Percentiles rank a stretch among this genome's conserved stretches.
Evolutionary conservation across 2,888 invertebrate species (phyloP).

Genomic region (Eupithecia abbreviata): DNA sequence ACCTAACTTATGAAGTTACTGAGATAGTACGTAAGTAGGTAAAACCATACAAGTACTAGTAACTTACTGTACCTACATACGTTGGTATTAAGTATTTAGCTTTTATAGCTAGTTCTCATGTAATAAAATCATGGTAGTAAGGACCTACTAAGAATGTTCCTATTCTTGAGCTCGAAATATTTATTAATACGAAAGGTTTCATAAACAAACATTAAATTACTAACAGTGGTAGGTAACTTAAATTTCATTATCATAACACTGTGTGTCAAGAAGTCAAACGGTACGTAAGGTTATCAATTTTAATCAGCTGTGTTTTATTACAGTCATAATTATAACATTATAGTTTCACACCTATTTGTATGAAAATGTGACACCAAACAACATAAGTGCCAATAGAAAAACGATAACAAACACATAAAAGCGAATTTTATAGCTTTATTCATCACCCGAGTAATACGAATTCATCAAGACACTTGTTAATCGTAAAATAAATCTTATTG

Average conservation of each 20-base stretch:
- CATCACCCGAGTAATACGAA: conserved; percentile 80
- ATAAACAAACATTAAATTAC: neutral
- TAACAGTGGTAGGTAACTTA: neutral
- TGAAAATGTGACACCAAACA: conserved; percentile 59
- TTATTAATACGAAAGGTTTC: neutral
- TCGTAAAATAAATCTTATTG: conserved; percentile 84
- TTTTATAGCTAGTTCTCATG: neutral
- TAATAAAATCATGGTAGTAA: neutral
- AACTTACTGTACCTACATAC: neutral
- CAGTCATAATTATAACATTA: conserved; percentile 61
- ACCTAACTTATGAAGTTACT: neutral
- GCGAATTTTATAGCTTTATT: conserved; percentile 80
- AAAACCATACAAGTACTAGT: neutral
- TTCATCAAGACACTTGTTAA: conserved; percentile 84
- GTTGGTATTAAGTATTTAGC: neutral
- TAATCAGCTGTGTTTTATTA: conserved; percentile 62
- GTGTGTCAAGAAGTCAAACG: conserved; percentile 6
- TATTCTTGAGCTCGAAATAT: neutral
- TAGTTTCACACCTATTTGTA: conserved; percentile 55
- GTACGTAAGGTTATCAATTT: conserved; percentile 47
- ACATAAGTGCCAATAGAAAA: conserved; percentile 76
- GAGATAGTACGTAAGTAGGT: neutral
- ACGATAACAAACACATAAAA: conserved; percentile 78
- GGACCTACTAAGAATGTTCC: no score
- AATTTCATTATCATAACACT: conserved; percentile 8